A percentile compares a stretch with the other conserved stretches of the same genome.
phyloP scores from a whole-genome alignment of 2,797 vertebrate genomes.

The Lophotriccus pileatus region DNA sequence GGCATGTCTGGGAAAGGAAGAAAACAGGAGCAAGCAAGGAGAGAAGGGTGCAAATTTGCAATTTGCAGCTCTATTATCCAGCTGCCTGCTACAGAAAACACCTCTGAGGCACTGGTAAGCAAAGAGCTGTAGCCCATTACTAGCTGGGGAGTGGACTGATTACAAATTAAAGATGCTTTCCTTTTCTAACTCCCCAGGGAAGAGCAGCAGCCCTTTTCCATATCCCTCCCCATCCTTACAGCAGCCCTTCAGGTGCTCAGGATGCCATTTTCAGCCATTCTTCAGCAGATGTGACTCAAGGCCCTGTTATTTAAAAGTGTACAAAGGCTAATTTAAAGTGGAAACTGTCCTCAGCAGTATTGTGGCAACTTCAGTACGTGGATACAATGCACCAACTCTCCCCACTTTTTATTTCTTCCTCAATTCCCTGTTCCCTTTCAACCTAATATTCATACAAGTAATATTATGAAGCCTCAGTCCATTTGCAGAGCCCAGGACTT shows the following conservation, averaged over 20 bases:
- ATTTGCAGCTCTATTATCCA: not conserved
- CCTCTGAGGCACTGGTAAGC: not conserved
- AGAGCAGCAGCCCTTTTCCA: constrained; percentile 5
- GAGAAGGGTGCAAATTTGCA: not conserved
- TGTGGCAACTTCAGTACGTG: not conserved
- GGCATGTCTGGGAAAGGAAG: not conserved
- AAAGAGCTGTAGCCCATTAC: not conserved
- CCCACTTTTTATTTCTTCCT: not conserved
- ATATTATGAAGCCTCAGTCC: not conserved
- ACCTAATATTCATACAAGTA: not conserved
- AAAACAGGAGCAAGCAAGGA: not conserved
- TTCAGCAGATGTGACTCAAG: constrained; percentile 35
- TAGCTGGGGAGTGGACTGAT: not conserved
- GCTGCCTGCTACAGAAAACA: not conserved
- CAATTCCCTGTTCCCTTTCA: not conserved
- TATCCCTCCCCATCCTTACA: not conserved
- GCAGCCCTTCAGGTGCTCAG: constrained; percentile 9
- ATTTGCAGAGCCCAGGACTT: not conserved
- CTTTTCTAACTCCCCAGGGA: not conserved
- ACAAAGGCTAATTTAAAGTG: not conserved
- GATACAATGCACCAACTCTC: not conserved
- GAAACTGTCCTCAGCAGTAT: not conserved
- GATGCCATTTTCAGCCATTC: not conserved
- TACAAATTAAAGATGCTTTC: constrained; percentile 6
- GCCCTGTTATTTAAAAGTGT: not conserved